Base-by-base conservation (phyloP, 2,888 invertebrate species). In the Tenthredo mesomela region DNA sequence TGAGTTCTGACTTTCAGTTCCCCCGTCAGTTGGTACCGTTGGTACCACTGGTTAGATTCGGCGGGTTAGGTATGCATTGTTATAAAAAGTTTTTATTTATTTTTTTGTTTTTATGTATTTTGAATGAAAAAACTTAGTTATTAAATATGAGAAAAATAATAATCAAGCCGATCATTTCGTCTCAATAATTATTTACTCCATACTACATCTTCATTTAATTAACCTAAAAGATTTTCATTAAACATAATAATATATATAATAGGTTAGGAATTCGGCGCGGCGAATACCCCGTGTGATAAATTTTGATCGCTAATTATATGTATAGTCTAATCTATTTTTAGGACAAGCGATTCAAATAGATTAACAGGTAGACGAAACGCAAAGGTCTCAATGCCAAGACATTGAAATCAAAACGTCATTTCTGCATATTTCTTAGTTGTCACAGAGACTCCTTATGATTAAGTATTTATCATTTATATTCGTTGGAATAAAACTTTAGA, bases 11-110 rank as follows among this genome's bases (percentile, higher is more conserved):
- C n/a, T n/a, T 6, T n/a, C 5, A n/a, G 54, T n/a, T 1, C 4
- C 7, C n/a, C 37, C 37, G 54, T 50, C n/a, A n/a, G 54, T 54
- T 54, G n/a, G 54, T 54, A 54, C 1, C 54, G 54, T 54, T 54
- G n/a, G 54, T 54, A 54, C 1, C 54, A 54, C n/a, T 54, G 54
- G n/a, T 54, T 54, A n/a, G n/a, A 54, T 54, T 54, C 54, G 54
- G 54, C 54, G n/a, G 54, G 54, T 54, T n/a, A n/a, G 54, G 54
- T 54, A 54, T 54, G 54, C n/a, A 54, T 54, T 54, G n/a, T 54
- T 54, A 5, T 7, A 54, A 54, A 54, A 54, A n/a, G 50, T 37
- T 37, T 37, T 37, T 37, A 37, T 37, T 33, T 33, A 33, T 33
- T 33, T 33, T 12, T 47, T 47, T 15, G 12, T 12, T 54, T 6